Evolutionary conservation across 2,888 invertebrate genomes (phyloP).

Genomic region (Drosophila mettleri): DNA sequence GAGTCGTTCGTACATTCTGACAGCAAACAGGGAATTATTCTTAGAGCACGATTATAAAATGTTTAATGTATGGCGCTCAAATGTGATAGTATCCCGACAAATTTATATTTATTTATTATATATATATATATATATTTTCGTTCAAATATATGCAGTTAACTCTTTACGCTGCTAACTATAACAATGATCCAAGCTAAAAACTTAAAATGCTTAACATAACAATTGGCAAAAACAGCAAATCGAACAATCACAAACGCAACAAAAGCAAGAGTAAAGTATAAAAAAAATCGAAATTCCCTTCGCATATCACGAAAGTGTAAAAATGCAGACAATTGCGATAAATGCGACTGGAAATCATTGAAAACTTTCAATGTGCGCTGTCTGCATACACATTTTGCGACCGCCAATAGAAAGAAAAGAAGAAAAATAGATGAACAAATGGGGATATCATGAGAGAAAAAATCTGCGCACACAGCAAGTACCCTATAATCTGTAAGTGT

Average conservation of each 20-base stretch:
- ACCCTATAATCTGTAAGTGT: background rate
- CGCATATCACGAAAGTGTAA: slow-evolving; percentile 51
- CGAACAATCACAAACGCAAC: slow-evolving; percentile 8
- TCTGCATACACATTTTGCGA: slow-evolving; percentile 60
- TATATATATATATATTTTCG: background rate
- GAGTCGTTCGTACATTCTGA: no score
- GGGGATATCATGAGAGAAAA: background rate
- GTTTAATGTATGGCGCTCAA: no score
- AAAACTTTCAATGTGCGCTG: slow-evolving; percentile 76
- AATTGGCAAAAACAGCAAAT: slow-evolving; percentile 29
- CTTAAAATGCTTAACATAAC: slow-evolving; percentile 28
- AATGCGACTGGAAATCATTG: slow-evolving; percentile 74
- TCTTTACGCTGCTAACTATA: no score
- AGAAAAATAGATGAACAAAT: slow-evolving; percentile 5
- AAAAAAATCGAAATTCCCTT: slow-evolving; percentile 23
- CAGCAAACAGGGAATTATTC: no score
- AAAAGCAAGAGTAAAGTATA: slow-evolving; percentile 5
- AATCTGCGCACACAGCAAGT: background rate
- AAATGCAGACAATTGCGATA: slow-evolving; percentile 77
- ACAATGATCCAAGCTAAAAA: slow-evolving; percentile 8
- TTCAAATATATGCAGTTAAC: no score
- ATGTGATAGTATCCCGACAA: no score
- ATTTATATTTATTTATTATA: background rate
- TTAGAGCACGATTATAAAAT: no score
- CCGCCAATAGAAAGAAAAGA: slow-evolving; percentile 9